These are phyloP conservation scores for Temnothorax rugatulus DNA, from an alignment of 2,888 invertebrate genomes.

Conservation along the genomic window DNA sequence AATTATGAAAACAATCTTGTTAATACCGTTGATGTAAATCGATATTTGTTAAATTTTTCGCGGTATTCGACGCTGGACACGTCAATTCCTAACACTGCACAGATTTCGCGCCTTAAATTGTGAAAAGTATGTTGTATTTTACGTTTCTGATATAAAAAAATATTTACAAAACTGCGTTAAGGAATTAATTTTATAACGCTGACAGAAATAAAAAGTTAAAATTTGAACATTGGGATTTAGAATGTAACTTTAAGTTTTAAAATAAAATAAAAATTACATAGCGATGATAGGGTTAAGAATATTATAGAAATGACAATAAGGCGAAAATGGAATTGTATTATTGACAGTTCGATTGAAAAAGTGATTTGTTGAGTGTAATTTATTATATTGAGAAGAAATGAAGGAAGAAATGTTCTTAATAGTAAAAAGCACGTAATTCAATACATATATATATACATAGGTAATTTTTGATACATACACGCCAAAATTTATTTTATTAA, in stretches of 20 bases:
- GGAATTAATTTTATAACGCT: background rate
- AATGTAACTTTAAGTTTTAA: slow-evolving; percentile 5
- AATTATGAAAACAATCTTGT: slow-evolving; percentile 60
- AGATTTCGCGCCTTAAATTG: slow-evolving; percentile 34
- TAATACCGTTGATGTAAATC: slow-evolving; percentile 26
- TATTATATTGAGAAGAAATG: background rate
- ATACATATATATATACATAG: background rate
- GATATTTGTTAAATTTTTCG: slow-evolving; percentile 28
- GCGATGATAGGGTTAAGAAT: slow-evolving; percentile 60
- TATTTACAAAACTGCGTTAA: slow-evolving; percentile 5
- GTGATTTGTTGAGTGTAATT: slow-evolving; percentile 10
- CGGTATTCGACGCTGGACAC: slow-evolving; percentile 1
- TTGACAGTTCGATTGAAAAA: slow-evolving; percentile 35
- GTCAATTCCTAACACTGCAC: slow-evolving; percentile 30
- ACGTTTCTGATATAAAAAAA: background rate
- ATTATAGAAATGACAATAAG: slow-evolving; percentile 70
- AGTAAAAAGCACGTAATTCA: background rate
- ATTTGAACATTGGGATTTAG: background rate
- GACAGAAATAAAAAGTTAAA: background rate
- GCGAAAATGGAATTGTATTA: slow-evolving; percentile 45
- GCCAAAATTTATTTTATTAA: slow-evolving; percentile 19
- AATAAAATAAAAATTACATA: slow-evolving; percentile 25
- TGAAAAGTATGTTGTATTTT: slow-evolving; percentile 6
- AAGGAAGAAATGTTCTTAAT: slow-evolving; percentile 3
- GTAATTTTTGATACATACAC: background rate